phyloP scores from a whole-genome alignment of 1,140 invertebrate species.

The Drosophila tsacasi region DNA sequence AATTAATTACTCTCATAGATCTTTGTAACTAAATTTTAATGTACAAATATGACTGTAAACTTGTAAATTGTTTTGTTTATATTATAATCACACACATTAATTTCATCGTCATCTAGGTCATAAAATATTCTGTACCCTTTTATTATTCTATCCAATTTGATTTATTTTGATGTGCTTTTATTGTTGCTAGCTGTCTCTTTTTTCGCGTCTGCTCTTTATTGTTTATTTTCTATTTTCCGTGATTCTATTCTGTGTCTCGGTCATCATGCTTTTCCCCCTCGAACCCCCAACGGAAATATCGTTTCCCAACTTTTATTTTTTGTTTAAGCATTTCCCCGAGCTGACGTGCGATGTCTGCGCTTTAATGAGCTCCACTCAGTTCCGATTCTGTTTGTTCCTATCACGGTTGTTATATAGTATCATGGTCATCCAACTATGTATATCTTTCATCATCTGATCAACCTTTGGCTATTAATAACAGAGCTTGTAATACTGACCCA shows the following conservation, averaged over 20 bases:
- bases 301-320: conserved; percentile 65
- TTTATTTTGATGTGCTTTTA: conserved; percentile 33
- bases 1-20: no score
- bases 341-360: conserved; percentile 52
- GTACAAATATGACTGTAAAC: neutral
- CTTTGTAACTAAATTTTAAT: neutral
- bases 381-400: conserved; percentile 49
- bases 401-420: conserved; percentile 21
- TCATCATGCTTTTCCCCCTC: conserved; percentile 16
- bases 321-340: conserved; percentile 36
- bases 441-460: conserved; percentile 44
- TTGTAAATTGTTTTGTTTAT: neutral
- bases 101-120: neutral
- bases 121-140: neutral
- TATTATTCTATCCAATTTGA: conserved; percentile 6
- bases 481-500: conserved; percentile 48
- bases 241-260: conserved; percentile 41
- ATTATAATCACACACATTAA: neutral
- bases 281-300: conserved; percentile 30
- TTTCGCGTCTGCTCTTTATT: conserved; percentile 56
- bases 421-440: conserved; percentile 35
- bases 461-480: conserved; percentile 42
- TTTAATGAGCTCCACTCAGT: conserved; percentile 55
- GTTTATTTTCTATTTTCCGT: conserved; percentile 57
- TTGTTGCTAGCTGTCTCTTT: conserved; percentile 35